phyloP scores from a whole-genome alignment of 2,888 invertebrate genomes.

The Lycaena phlaeas region DNA sequence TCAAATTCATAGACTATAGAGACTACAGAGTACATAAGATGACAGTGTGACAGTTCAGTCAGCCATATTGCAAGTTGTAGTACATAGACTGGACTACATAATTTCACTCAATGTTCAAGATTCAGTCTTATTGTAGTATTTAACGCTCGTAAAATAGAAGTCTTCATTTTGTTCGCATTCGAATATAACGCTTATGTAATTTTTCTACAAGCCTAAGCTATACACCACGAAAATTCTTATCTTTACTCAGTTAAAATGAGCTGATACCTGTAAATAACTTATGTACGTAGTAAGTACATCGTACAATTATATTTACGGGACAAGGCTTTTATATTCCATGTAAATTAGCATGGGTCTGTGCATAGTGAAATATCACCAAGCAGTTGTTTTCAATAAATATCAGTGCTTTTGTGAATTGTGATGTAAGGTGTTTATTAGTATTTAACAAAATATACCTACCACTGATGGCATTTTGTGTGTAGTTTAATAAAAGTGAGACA shows the following conservation, averaged over 20 bases:
- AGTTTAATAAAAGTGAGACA: slow-evolving; percentile 38
- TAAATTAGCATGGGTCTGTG: slow-evolving; percentile 53
- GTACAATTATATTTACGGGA: slow-evolving; percentile 59
- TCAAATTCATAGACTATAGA: too few relatives aligned
- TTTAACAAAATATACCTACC: slow-evolving; percentile 13
- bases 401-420: slow-evolving; percentile 30
- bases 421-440: slow-evolving; percentile 27
- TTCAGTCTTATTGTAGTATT: slow-evolving; percentile 15
- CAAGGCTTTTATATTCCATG: slow-evolving; percentile 62
- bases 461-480: slow-evolving; percentile 24
- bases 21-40: too few relatives aligned
- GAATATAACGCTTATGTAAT: too few relatives aligned
- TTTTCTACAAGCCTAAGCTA: too few relatives aligned
- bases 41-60: too few relatives aligned
- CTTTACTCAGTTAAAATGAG: too few relatives aligned
- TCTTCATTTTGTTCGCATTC: not conserved
- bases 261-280: slow-evolving; percentile 48
- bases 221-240: too few relatives aligned
- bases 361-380: slow-evolving; percentile 41
- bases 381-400: slow-evolving; percentile 47
- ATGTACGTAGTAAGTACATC: slow-evolving; percentile 64
- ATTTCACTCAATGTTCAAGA: slow-evolving; percentile 23
- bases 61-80: slow-evolving; percentile 50
- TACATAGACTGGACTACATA: slow-evolving; percentile 33
- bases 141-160: not conserved